These are phyloP conservation scores for Halcyon leucocephala DNA, from an alignment of 2,797 vertebrate species.

Conservation along the genomic window DNA sequence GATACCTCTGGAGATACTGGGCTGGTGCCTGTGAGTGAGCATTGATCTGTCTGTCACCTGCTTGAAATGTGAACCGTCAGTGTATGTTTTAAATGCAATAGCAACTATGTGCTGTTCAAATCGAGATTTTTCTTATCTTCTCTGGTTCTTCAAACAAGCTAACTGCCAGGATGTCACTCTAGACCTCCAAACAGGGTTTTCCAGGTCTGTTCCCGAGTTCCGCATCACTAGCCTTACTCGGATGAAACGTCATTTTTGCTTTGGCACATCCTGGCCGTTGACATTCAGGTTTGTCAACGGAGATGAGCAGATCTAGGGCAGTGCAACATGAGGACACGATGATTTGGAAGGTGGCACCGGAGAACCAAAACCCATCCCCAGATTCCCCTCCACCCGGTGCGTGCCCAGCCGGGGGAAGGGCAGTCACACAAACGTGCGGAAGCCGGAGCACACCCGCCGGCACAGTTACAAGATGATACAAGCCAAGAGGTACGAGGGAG, in stretches of 20 bases:
- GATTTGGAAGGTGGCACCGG: background rate
- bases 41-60: fast-evolving
- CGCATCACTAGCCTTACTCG: background rate
- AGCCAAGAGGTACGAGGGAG: background rate
- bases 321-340: fast-evolving
- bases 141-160: background rate
- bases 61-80: fast-evolving
- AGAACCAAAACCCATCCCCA: background rate
- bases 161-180: background rate
- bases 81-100: background rate
- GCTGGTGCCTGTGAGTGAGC: background rate
- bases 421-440: fast-evolving
- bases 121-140: background rate
- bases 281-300: background rate
- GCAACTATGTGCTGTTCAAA: background rate
- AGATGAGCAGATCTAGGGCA: background rate
- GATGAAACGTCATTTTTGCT: background rate
- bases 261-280: background rate
- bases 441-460: fast-evolving
- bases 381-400: fast-evolving
- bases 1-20: background rate
- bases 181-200: background rate
- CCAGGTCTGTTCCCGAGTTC: background rate
- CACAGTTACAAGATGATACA: fast-evolving
- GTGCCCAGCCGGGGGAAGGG: background rate